phyloP scores from a whole-genome alignment of 2,888 invertebrate genomes.

The Sialis lutaria region DNA sequence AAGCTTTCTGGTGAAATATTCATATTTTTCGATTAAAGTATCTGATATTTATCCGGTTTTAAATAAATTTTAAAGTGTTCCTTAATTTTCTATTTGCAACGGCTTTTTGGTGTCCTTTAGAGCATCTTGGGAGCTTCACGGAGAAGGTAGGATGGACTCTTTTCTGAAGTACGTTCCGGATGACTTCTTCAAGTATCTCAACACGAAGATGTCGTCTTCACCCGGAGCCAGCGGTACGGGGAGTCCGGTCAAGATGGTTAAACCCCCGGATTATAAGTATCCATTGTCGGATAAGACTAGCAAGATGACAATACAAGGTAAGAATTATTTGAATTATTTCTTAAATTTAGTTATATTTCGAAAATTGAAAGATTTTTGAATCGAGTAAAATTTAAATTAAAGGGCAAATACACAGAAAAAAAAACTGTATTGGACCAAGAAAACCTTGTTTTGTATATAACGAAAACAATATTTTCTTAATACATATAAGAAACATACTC shows the following conservation, averaged over 20 bases:
- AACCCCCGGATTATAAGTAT: slow-evolving; percentile 5
- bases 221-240: slow-evolving; percentile 2
- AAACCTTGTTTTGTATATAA: too few relatives aligned
- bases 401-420: too few relatives aligned
- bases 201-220: slow-evolving; percentile 4
- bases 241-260: slow-evolving; percentile 1
- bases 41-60: background rate
- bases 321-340: background rate
- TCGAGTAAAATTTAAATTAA: background rate
- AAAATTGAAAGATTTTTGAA: background rate
- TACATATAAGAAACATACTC: too few relatives aligned
- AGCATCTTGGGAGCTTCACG: too few relatives aligned
- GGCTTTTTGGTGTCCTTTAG: too few relatives aligned
- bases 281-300: slow-evolving; percentile 2
- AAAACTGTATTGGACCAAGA: too few relatives aligned
- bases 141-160: slow-evolving; percentile 3
- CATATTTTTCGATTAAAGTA: too few relatives aligned
- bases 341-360: background rate
- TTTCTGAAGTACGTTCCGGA: slow-evolving; percentile 5
- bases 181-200: slow-evolving; percentile 5
- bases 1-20: too few relatives aligned
- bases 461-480: too few relatives aligned
- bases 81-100: too few relatives aligned
- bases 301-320: slow-evolving; percentile 2
- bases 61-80: background rate